These are phyloP conservation scores for Callorhinus ursinus DNA, from an alignment of 2,113 vertebrate genomes.

Conservation along the genomic window DNA sequence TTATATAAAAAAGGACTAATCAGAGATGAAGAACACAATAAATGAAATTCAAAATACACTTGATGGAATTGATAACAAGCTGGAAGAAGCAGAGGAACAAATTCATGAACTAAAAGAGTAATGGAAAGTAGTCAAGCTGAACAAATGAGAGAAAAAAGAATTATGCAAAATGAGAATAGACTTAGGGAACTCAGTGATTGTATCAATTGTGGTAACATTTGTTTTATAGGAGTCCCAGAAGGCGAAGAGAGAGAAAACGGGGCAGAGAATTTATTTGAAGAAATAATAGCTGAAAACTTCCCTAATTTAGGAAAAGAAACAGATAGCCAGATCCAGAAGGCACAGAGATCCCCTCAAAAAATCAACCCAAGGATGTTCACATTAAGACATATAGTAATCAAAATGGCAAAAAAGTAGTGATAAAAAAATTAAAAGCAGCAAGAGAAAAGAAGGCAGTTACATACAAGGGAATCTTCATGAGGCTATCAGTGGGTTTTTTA, in stretches of 20 bases:
- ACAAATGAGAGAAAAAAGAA: background rate
- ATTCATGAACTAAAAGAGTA: background rate
- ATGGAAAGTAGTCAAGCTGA: background rate
- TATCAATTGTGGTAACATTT: background rate
- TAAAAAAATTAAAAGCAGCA: background rate
- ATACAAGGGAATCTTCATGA: background rate
- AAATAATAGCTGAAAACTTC: background rate
- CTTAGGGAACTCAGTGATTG: background rate
- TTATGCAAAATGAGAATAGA: background rate
- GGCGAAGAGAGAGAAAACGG: background rate
- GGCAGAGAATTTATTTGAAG: background rate
- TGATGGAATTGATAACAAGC: background rate
- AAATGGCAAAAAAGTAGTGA: background rate
- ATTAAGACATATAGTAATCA: background rate
- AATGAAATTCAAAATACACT: background rate
- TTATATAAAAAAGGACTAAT: background rate
- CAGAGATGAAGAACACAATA: background rate
- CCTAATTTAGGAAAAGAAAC: background rate
- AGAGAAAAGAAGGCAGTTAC: background rate
- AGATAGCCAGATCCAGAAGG: background rate
- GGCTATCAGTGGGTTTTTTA: background rate
- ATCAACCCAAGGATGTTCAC: background rate
- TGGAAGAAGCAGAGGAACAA: background rate
- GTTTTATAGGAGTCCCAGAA: background rate
- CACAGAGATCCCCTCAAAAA: background rate